Conservation (phyloP, 1,140 invertebrate species). For the Philopotamus ludificatus region DNA sequence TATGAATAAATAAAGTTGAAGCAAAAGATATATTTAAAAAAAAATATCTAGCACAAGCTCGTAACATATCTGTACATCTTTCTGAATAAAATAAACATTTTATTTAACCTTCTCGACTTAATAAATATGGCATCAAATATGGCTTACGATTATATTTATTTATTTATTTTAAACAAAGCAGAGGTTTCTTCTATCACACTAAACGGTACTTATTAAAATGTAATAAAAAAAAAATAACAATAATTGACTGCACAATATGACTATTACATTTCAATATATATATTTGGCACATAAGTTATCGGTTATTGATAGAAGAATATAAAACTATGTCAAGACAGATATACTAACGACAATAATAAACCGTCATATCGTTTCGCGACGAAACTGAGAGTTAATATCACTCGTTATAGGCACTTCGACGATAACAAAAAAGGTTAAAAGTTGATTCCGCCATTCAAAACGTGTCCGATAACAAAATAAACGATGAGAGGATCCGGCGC, state of each 20-base stretch:
- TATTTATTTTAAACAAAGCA: background rate
- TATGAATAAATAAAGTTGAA: too few species aligned
- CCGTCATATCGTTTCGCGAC: too few species aligned
- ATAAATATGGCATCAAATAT: conserved; percentile 14
- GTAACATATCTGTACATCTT: background rate
- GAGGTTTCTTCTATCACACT: background rate
- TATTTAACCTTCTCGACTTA: background rate
- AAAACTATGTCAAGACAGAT: too few species aligned
- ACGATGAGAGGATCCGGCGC: too few species aligned
- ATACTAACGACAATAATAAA: too few species aligned
- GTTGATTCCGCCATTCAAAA: too few species aligned
- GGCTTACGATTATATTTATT: background rate
- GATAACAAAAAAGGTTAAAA: too few species aligned
- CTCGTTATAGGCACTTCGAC: too few species aligned
- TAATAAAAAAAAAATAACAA: background rate
- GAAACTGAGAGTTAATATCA: too few species aligned
- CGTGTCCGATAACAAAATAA: too few species aligned
- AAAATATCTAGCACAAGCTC: background rate
- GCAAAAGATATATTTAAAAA: background rate
- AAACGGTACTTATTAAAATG: too few species aligned
- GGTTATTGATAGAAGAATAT: background rate
- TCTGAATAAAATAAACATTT: background rate
- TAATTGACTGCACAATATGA: background rate
- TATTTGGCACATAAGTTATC: background rate
- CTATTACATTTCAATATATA: conserved; percentile 4